These are phyloP conservation scores for Scophthalmus maximus DNA, from an alignment of 2,113 vertebrate genomes.

Conservation along the genomic window DNA sequence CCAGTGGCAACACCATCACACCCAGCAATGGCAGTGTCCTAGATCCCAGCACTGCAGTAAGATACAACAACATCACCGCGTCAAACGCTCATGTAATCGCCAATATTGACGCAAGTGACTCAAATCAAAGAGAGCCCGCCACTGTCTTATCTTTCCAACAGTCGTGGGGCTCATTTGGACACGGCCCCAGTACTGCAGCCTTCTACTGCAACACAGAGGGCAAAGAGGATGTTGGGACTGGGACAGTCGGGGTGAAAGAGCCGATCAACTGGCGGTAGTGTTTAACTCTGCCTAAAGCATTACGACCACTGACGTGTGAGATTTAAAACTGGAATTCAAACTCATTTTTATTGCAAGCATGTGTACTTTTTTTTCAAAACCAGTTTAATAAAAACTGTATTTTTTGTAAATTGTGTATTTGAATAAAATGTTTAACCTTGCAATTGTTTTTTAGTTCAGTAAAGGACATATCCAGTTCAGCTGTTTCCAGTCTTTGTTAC, in stretches of 20 bases:
- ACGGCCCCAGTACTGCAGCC: slow-evolving; percentile 13
- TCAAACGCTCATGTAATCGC: slow-evolving; percentile 45
- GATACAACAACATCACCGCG: slow-evolving; percentile 43
- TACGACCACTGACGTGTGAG: neutral
- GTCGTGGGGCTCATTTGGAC: slow-evolving; percentile 75
- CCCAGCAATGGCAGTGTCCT: slow-evolving; percentile 55
- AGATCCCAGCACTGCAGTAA: slow-evolving; percentile 23
- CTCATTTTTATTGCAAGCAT: slow-evolving; percentile 8
- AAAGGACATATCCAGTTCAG: neutral
- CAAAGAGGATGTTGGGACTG: slow-evolving; percentile 49
- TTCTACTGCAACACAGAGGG: slow-evolving; percentile 64
- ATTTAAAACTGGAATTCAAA: slow-evolving; percentile 18
- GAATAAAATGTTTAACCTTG: slow-evolving; percentile 29
- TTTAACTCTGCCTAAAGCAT: slow-evolving; percentile 20
- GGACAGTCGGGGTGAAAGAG: slow-evolving; percentile 43
- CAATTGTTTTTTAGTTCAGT: slow-evolving; percentile 12
- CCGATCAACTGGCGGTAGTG: slow-evolving; percentile 66
- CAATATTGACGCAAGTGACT: slow-evolving; percentile 25
- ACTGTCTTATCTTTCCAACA: slow-evolving; percentile 56
- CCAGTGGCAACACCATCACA: slow-evolving; percentile 24
- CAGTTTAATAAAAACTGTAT: no score
- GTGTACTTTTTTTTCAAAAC: slow-evolving; percentile 16
- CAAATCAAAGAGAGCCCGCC: slow-evolving; percentile 49
- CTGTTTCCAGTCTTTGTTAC: neutral
- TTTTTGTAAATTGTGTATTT: slow-evolving; percentile 47